Conservation (phyloP, 2,797 vertebrate species). For the Lithobates pipiens region DNA sequence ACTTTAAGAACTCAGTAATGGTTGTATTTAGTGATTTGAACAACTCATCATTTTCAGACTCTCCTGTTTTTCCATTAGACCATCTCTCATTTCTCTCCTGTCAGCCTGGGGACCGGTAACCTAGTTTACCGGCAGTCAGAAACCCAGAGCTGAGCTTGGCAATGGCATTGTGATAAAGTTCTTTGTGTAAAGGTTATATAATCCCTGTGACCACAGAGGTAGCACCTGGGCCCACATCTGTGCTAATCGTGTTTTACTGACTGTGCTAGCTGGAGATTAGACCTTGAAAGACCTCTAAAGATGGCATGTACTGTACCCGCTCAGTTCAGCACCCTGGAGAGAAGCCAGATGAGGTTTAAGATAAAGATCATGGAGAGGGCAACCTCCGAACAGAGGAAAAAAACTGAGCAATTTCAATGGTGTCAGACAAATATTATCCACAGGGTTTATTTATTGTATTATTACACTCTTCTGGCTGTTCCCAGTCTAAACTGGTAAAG, state of each 20-base stretch:
- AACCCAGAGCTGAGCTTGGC: too few species aligned
- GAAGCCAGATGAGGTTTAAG: constrained; percentile 24
- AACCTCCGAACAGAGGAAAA: constrained; percentile 18
- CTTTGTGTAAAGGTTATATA: not conserved
- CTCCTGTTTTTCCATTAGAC: too few species aligned
- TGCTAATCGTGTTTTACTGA: constrained; percentile 11
- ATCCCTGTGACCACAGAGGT: not conserved
- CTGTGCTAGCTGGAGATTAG: constrained; percentile 29
- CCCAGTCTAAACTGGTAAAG: too few species aligned
- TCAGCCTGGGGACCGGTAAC: too few species aligned
- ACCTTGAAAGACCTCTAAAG: constrained; percentile 37
- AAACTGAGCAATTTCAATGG: constrained; percentile 1
- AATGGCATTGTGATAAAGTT: too few species aligned
- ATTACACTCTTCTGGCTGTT: too few species aligned
- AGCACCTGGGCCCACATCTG: constrained; percentile 10
- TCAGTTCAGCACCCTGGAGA: constrained; percentile 9
- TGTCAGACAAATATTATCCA: not conserved
- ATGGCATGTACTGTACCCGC: not conserved
- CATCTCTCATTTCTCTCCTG: too few species aligned
- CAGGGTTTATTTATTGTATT: too few species aligned
- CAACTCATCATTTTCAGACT: too few species aligned
- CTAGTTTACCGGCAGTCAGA: too few species aligned
- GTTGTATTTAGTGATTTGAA: too few species aligned
- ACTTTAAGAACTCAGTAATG: too few species aligned
- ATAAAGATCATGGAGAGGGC: not conserved